Base-by-base conservation (phyloP, 1,140 invertebrate genomes). In the Lanistes nyassanus region DNA sequence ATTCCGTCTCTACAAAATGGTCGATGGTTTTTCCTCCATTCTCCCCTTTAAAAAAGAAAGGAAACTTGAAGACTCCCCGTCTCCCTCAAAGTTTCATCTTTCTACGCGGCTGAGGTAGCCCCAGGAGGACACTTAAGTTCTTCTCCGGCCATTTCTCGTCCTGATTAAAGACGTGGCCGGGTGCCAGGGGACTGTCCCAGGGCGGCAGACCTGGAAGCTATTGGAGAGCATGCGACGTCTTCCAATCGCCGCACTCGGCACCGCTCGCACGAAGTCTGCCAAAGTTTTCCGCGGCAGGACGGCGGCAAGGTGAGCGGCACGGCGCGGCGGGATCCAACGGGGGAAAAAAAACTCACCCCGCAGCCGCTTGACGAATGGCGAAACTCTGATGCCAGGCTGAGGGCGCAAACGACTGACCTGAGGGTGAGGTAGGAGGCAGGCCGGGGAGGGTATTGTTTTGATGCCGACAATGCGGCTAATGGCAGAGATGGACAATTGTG, bases 401-500 rank as follows among this genome's bases (percentile, higher is more conserved):
- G 56, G 70, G 34, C 55, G 42, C 70, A 39, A 26, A 26, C 56
- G 70, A 58, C 53, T 55, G 42, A 42, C 65, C 65, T 29, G 11
- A 42, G 47, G 70, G 70, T 72, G 55, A 56, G 55, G 31, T 19
- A 37, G 21, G 70, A 23, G 23, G 21, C 34, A 72, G 55, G 34
- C 55, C 42, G 56, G n/a, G 70, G 55, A 72, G 70, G 70, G 70
- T 72, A 72, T 72, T 72, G 70, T 72, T 72, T 72, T 72, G 70
- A 72, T 72, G 70, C 70, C 56, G 56, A 72, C 56, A 72, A 72
- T 72, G 21, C 51, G 16, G 55, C 55, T 72, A 72, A 72, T 72
- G 70, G 70, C 70, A 72, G 70, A 72, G 70, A 72, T 72, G 70
- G 70, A 62, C 36, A 72, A 72, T 72, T 72, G 31, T 16, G 36